Conservation (phyloP, 2,888 invertebrate genomes). For the Tolmerus cingulatus region DNA sequence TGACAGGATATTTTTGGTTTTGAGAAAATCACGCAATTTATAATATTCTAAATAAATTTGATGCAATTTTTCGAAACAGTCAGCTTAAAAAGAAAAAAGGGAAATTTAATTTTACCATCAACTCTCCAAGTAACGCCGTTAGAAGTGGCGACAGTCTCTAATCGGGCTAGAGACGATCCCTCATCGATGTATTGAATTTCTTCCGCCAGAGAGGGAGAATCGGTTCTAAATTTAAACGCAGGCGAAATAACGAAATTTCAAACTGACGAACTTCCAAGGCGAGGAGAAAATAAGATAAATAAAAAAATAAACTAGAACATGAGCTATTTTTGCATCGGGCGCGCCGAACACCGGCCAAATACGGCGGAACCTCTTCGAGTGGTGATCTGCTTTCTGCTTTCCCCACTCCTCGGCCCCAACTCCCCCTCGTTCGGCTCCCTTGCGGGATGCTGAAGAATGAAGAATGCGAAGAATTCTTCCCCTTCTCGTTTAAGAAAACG, state of each 20-base stretch:
- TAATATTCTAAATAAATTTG: too few relatives aligned
- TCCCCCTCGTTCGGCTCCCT: background rate
- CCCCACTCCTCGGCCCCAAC: background rate
- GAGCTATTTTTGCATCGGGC: slow-evolving; percentile 6
- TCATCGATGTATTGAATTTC: slow-evolving; percentile 27
- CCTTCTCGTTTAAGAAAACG: background rate
- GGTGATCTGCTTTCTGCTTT: background rate
- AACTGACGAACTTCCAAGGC: slow-evolving; percentile 1
- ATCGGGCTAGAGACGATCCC: background rate
- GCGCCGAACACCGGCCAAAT: slow-evolving; percentile 36
- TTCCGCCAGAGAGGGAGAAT: background rate
- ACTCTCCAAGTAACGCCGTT: background rate
- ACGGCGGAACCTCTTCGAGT: slow-evolving; percentile 12
- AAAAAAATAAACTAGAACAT: slow-evolving; percentile 26
- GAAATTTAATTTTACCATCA: background rate
- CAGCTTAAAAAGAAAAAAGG: background rate
- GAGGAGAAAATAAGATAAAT: background rate
- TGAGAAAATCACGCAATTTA: background rate
- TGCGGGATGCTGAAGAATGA: background rate
- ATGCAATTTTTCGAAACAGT: too few relatives aligned
- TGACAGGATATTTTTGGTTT: background rate
- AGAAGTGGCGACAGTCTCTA: background rate
- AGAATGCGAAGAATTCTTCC: background rate
- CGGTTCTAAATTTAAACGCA: slow-evolving; percentile 1
- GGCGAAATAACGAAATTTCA: background rate